Base-by-base conservation (phyloP, 2,797 vertebrate genomes). In the Psittacula echo region DNA sequence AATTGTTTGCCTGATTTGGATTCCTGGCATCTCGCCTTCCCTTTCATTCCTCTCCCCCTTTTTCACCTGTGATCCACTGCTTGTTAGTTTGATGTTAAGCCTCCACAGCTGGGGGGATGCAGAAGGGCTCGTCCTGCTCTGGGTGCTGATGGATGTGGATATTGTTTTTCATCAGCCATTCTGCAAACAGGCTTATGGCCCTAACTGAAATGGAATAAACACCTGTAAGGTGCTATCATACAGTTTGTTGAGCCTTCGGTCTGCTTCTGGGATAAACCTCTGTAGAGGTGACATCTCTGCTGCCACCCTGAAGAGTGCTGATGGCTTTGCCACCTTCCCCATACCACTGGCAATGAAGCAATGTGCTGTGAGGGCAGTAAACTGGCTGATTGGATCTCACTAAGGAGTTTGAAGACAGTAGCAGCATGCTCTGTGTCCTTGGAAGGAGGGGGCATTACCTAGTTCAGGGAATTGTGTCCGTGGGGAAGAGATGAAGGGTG, bases 141-240 rank as follows among this genome's bases (percentile, higher is more conserved):
- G 67, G 42, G 24, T 90, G 92, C 88, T 94, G 90, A 77, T 85
- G 95, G 73, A 45, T 58, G 70, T 65, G 86, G 72, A 27, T 87
- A 39, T 75, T 96, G 93, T 88, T 88, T 92, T 93, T 81, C 85
- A 65, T 27, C 85, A 89, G 66, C 81, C 20, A 4, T 45, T 73
- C 93, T 92, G 42, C 64, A 67, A 30, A 27, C 67, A 48, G 65
- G 6, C 41, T 61, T 75, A 0, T 45, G 66, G 72, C 56, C 91
- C 30, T 17, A 5, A 48, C 70, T 10, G 81, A 71, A 22, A 70
- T 4, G 73, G 92, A 87, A 23, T 68, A 94, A 92, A 90, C 44
- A 21, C 53, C 65, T 95, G 42, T 16, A 75, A 95, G 79, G 75
- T 58, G 73, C 83, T 82, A n/a, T 89, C 9, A 2, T 26, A 34